Evolutionary conservation across 2,797 vertebrate species (phyloP), one percentile per base, ranked within the genome.

Genomic region (Clarias platycephalus): DNA sequence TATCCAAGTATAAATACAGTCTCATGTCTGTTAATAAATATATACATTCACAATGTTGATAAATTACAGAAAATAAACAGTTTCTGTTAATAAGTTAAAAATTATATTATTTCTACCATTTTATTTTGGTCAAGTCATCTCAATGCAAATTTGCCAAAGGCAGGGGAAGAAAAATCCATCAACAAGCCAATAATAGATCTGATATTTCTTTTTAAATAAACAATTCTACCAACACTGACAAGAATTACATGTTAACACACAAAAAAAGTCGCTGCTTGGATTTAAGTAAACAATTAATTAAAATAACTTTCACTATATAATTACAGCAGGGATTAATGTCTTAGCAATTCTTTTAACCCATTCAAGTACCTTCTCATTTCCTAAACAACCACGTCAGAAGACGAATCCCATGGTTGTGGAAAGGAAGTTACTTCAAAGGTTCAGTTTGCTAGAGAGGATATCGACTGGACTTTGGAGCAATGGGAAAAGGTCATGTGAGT

Each of bases 1-100:
- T 64, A 80, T 82, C 84, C 84, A 67, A 79, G 82, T 89, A 91
- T 87, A 91, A 90, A 91, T 90, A 91, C 88, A 89, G 85, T 80
- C 81, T 87, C 28, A 75, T 72, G 72, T 87, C 70, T 86, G 76
- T 88, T 82, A 86, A 90, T 89, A 90, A 90, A 91, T 90, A 90
- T 82, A 88, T 80, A 89, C 91, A 91, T 87, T 88, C 81, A 80
- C 71, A 85, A 88, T 78, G 86, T 80, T 71, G 67, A 85, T 86
- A 87, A 83, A 84, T 86, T 85, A 86, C 85, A 79, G 63, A 81
- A 86, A 88, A 88, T 88, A 87, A 86, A 88, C 57, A 53, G 16
- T 64, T 76, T 88, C 85, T 86, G 58, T 85, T 81, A 84, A 88
- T 86, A 89, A 89, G 78, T 87, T 89, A 87, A 74, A 89, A 87